Percentiles rank a stretch among this genome's conserved stretches.
Evolutionary conservation across 2,113 vertebrate genomes (phyloP).

Genomic region (Mohoua ochrocephala): DNA sequence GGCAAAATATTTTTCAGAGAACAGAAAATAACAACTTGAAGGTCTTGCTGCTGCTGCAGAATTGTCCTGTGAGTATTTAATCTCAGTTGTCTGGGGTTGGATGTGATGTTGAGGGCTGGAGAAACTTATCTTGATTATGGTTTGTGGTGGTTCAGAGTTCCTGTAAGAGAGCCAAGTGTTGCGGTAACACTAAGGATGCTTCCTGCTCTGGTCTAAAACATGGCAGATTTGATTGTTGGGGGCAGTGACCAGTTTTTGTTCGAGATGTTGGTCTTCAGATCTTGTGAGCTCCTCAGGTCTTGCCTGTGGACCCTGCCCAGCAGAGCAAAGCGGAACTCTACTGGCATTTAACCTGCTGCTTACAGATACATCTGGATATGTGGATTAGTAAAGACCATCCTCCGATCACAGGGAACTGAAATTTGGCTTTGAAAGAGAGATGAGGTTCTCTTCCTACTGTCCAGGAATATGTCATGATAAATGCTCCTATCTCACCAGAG

Average conservation of each 20-base stretch:
- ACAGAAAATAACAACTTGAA: not conserved
- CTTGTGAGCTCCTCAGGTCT: not conserved
- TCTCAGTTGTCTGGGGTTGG: not conserved
- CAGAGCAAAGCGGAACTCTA: not conserved
- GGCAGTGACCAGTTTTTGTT: not conserved
- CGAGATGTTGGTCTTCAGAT: not conserved
- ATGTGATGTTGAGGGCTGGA: not conserved
- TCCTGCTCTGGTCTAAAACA: not conserved
- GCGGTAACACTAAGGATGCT: not conserved
- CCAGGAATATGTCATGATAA: not conserved
- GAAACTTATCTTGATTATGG: not conserved
- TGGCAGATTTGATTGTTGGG: not conserved
- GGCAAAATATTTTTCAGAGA: not conserved
- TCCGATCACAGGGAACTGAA: not conserved
- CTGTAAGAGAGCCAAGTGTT: not conserved
- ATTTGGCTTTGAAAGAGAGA: not conserved
- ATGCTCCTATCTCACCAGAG: not conserved
- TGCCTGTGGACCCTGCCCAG: not conserved
- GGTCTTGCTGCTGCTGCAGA: not conserved
- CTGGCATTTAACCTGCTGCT: not conserved
- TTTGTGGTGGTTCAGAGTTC: not conserved
- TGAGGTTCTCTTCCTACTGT: not conserved
- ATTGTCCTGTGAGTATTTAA: not conserved
- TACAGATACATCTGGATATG: not conserved
- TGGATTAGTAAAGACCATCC: not conserved